phyloP scores from a whole-genome alignment of 2,797 vertebrate species.

The Chaetodon trifasciatus region DNA sequence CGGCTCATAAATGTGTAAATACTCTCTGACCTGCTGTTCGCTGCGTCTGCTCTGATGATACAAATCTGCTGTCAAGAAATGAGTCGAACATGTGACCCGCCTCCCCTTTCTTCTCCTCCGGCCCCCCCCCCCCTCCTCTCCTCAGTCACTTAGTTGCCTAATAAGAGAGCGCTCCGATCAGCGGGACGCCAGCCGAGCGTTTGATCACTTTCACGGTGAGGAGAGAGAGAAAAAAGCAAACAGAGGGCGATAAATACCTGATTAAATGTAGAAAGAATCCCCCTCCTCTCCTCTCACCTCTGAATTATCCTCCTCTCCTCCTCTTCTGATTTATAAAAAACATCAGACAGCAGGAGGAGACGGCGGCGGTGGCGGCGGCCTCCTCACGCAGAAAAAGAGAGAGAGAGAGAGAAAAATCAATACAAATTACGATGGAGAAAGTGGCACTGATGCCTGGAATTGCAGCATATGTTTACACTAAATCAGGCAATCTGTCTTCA shows the following conservation, averaged over 20 bases:
- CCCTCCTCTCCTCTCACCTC: slow-evolving; percentile 44
- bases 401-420: slow-evolving; percentile 84
- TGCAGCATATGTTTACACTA: slow-evolving; percentile 91
- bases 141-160: slow-evolving; percentile 66
- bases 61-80: slow-evolving; percentile 55
- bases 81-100: slow-evolving; percentile 39
- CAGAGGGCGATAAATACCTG: slow-evolving; percentile 69
- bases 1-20: slow-evolving; percentile 30
- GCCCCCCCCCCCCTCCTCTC: slow-evolving; percentile 29
- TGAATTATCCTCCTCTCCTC: slow-evolving; percentile 53
- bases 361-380: slow-evolving; percentile 60
- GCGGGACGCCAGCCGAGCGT: slow-evolving; percentile 62
- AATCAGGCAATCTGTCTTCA: slow-evolving; percentile 92
- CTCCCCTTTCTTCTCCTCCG: not conserved
- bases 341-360: slow-evolving; percentile 74
- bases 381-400: slow-evolving; percentile 23
- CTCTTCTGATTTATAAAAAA: slow-evolving; percentile 59
- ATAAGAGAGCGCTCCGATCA: slow-evolving; percentile 63
- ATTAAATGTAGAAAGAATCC: slow-evolving; percentile 75
- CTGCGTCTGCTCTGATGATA: slow-evolving; percentile 43
- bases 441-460: slow-evolving; percentile 87
- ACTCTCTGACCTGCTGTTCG: slow-evolving; percentile 20
- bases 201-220: slow-evolving; percentile 67
- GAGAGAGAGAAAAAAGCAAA: slow-evolving; percentile 29
- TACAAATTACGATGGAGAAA: slow-evolving; percentile 89